Evolutionary conservation across 2,797 vertebrate species (phyloP).

Genomic region (Aselliscus stoliczkanus): DNA sequence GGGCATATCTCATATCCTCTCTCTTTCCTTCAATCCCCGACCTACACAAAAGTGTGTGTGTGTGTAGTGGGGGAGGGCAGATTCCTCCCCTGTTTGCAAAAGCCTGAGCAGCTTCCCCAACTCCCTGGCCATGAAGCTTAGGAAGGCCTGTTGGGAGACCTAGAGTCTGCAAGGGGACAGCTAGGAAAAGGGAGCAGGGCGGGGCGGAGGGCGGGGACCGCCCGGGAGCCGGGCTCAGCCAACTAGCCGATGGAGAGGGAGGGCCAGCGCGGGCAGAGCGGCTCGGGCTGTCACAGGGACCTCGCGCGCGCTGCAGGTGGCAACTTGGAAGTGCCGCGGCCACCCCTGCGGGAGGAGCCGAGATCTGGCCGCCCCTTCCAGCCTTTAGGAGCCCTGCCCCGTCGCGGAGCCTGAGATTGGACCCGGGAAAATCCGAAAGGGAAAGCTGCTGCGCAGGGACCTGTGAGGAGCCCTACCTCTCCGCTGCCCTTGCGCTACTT

Average conservation of each 20-base stretch:
- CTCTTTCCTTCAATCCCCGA: not conserved
- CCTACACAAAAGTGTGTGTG: not conserved
- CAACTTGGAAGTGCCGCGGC: conserved; percentile 66
- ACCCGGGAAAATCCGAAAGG: not conserved
- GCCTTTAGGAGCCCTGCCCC: not conserved
- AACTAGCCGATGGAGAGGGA: conserved; percentile 49
- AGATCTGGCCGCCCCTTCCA: conserved; percentile 3
- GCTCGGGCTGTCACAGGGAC: conserved; percentile 60
- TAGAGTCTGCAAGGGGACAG: fast-evolving
- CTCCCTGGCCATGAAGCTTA: not conserved
- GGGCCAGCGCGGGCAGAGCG: not conserved
- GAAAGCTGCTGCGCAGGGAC: not conserved
- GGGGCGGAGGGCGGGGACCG: conserved; percentile 23
- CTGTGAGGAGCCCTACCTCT: not conserved
- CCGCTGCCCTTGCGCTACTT: conserved; percentile 53
- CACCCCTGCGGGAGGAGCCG: conserved; percentile 32
- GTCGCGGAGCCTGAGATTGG: not conserved
- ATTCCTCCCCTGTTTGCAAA: not conserved
- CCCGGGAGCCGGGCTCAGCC: conserved; percentile 46
- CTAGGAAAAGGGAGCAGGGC: not conserved
- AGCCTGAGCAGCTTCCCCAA: not conserved
- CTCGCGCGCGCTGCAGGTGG: conserved; percentile 79
- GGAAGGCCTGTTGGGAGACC: not conserved
- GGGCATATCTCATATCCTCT: not conserved
- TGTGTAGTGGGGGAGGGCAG: too few relatives aligned